Conservation (phyloP, 1,140 invertebrate genomes). For the Agrypnia vestita region DNA sequence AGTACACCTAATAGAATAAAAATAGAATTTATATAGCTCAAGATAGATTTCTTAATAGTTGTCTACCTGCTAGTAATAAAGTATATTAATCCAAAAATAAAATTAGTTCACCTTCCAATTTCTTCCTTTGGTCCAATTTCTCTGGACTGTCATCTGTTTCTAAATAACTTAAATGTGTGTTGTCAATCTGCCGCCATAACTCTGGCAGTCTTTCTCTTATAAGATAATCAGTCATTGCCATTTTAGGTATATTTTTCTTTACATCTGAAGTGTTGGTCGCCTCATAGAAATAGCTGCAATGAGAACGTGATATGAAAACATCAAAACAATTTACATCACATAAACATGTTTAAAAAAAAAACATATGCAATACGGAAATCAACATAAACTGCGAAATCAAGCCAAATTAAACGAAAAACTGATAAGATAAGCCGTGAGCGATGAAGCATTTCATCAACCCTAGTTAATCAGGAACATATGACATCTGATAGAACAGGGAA, state of each 20-base stretch:
- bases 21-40: no score
- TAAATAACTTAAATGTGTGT: slow-evolving; percentile 81
- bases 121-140: slow-evolving; percentile 81
- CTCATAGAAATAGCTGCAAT: slow-evolving; percentile 21
- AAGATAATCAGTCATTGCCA: slow-evolving; percentile 66
- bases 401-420: not conserved
- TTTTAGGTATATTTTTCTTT: slow-evolving; percentile 34
- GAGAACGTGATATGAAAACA: slow-evolving; percentile 13
- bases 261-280: slow-evolving; percentile 15
- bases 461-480: slow-evolving; percentile 37
- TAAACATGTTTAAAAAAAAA: slow-evolving; percentile 11
- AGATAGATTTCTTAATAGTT: no score
- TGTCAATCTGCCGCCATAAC: slow-evolving; percentile 80
- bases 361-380: slow-evolving; percentile 32
- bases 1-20: no score
- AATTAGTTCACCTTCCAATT: slow-evolving; percentile 78
- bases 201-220: slow-evolving; percentile 75
- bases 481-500: slow-evolving; percentile 39
- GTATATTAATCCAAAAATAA: not conserved
- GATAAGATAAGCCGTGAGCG: slow-evolving; percentile 22
- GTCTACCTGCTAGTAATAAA: not conserved
- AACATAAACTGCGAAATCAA: slow-evolving; percentile 6
- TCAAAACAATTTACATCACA: slow-evolving; percentile 19
- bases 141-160: slow-evolving; percentile 84
- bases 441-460: slow-evolving; percentile 3